Conservation (phyloP, 2,888 invertebrate genomes). For the Zaprionus obscuricornis region DNA sequence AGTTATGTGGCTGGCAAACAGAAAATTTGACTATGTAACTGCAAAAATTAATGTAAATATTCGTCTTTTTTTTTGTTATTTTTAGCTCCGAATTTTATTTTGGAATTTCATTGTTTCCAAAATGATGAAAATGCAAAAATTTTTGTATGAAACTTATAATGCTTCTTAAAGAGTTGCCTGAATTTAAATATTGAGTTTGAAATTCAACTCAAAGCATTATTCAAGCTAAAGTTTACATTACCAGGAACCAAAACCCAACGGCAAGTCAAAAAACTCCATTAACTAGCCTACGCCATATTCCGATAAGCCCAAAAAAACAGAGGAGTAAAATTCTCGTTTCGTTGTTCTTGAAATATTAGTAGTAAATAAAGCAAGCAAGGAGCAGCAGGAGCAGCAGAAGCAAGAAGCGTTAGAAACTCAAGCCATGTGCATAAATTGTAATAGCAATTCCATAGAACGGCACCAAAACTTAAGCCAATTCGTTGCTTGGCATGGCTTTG, state of each 20-base stretch:
- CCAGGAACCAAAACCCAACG: conserved; percentile 19
- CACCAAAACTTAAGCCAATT: conserved; percentile 38
- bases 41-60: too few relatives aligned
- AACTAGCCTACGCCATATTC: conserved; percentile 36
- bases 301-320: conserved; percentile 4
- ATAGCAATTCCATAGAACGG: conserved; percentile 54
- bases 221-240: not conserved
- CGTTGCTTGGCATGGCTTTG: conserved; percentile 1
- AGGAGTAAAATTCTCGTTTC: conserved; percentile 15
- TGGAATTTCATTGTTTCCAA: too few relatives aligned
- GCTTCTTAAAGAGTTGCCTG: too few relatives aligned
- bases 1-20: conserved; percentile 2
- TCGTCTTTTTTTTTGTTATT: too few relatives aligned
- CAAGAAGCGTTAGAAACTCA: conserved; percentile 42
- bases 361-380: conserved; percentile 52
- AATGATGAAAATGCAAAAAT: too few relatives aligned
- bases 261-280: conserved; percentile 38
- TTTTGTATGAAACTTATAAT: too few relatives aligned
- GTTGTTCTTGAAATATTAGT: conserved; percentile 10
- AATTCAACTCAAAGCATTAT: not conserved
- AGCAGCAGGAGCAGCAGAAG: conserved; percentile 19
- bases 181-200: conserved; percentile 4
- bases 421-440: conserved; percentile 62
- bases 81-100: too few relatives aligned
- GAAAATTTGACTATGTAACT: too few relatives aligned